Evolutionary conservation across 2,113 vertebrate species (phyloP), one percentile per base, ranked within the genome.

Genomic region (Eonycteris spelaea): DNA sequence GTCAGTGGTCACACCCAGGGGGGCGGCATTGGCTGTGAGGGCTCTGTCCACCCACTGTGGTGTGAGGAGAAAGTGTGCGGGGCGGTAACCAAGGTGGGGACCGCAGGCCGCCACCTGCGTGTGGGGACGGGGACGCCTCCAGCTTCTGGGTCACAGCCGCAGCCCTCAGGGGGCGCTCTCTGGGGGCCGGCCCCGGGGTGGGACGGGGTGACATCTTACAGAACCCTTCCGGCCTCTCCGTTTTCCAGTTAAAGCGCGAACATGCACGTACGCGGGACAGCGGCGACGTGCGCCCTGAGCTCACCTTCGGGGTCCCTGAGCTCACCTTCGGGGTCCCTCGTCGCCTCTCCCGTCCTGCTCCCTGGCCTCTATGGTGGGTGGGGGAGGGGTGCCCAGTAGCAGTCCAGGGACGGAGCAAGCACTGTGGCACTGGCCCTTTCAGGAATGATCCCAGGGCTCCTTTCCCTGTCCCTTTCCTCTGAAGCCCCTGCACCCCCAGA

Each of bases 181-280:
- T 0, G 26, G 30, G 30, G 16, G 8, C n/a, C 11, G n/a, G 45
- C 45, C 16, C 51, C 2, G 43, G 1, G 19, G 16, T 61, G 74
- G 30, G 43, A 45, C 7, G 40, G 65, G 38, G 16, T 61, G 74
- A n/a, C 51, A 45, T 57, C 8, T 21, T 13, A 43, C 53, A n/a
- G 38, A 65, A 19, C 13, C 55, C 45, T 14, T 53, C 35, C 38
- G 0, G 10, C 13, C 4, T n/a, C 13, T 45, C 19, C 12, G n/a
- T 40, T 40, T 40, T 51, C 38, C 40, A 19, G 3, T 35, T 13
- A 6, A 14, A 35, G 7, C 30, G 9, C 1, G 45, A 65, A 45
- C 28, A 19, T 5, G 70, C 78, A 2, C 24, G 0, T 1, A 2
- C 35, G 18, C 18, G 13, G 26, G 30, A 18, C 0, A 1, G 4